phyloP scores from a whole-genome alignment of 1,140 invertebrate genomes.

The Belonocnema kinseyi region DNA sequence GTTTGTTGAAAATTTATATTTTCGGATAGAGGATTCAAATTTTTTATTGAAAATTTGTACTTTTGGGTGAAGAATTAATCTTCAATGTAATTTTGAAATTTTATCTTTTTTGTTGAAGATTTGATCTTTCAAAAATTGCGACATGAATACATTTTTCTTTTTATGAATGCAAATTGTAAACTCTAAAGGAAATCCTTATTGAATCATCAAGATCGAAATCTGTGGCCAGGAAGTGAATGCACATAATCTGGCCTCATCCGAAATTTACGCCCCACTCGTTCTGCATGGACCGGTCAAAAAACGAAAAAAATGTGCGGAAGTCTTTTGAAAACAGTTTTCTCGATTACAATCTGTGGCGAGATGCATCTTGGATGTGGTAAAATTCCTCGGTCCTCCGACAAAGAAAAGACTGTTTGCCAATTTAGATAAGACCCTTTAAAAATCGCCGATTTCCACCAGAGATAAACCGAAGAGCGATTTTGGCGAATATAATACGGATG shows the following conservation, averaged over 20 bases:
- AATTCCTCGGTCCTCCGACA: constrained; percentile 23
- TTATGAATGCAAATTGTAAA: background rate
- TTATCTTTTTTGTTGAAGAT: background rate
- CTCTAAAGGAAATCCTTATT: background rate
- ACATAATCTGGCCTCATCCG: constrained; percentile 19
- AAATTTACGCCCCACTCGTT: constrained; percentile 30
- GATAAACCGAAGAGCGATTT: background rate
- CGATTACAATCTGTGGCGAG: constrained; percentile 2
- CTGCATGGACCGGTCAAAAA: constrained; percentile 12
- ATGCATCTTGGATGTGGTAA: constrained; percentile 1
- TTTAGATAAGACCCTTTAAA: constrained; percentile 16
- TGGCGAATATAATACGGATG: background rate
- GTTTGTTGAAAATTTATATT: too few relatives aligned
- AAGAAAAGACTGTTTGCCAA: constrained; percentile 15
- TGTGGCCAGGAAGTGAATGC: constrained; percentile 37
- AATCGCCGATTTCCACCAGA: constrained; percentile 19
- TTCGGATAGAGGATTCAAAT: too few relatives aligned
- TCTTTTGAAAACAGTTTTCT: constrained; percentile 25
- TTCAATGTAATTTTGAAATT: too few relatives aligned
- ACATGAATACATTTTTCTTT: background rate
- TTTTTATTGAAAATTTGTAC: too few relatives aligned
- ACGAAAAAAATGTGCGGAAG: background rate
- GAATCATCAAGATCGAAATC: constrained; percentile 41
- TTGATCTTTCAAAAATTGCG: background rate
- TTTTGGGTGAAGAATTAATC: too few relatives aligned